A percentile compares a stretch with the other conserved stretches of the same genome.
Conservation (phyloP, 2,113 vertebrate genomes). For the Terrapene triunguis region DNA sequence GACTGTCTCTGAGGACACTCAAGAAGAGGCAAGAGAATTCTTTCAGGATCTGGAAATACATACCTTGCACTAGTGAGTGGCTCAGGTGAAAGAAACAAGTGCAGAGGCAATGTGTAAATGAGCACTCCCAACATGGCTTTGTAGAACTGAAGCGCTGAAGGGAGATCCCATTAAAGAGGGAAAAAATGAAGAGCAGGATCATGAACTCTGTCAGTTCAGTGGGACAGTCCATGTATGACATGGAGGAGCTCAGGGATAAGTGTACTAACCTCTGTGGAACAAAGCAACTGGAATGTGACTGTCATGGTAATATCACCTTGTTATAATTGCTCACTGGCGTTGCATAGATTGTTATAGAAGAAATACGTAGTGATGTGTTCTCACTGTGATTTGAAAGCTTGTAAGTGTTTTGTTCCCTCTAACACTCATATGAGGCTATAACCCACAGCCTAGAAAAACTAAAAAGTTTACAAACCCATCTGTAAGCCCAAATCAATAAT, state of each 20-base stretch:
- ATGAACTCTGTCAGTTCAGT: slow-evolving; percentile 28
- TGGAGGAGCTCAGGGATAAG: not conserved
- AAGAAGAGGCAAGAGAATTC: slow-evolving; percentile 33
- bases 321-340: not conserved
- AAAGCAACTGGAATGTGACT: not conserved
- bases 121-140: slow-evolving; percentile 17
- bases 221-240: not conserved
- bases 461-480: not conserved
- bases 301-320: not conserved
- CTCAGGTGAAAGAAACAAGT: not conserved
- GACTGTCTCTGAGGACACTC: not conserved
- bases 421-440: not conserved
- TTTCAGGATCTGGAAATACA: not conserved
- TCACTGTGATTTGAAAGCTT: not conserved
- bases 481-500: not conserved
- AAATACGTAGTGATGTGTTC: not conserved
- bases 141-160: fast-evolving
- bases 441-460: not conserved
- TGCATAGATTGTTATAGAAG: not conserved
- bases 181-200: slow-evolving; percentile 11
- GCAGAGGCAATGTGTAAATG: not conserved
- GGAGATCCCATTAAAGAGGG: slow-evolving; percentile 18
- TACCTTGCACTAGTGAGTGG: not conserved
- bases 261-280: not conserved
- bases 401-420: not conserved